phyloP scores from a whole-genome alignment of 2,888 invertebrate genomes.

The Alentia gelatinosa region DNA sequence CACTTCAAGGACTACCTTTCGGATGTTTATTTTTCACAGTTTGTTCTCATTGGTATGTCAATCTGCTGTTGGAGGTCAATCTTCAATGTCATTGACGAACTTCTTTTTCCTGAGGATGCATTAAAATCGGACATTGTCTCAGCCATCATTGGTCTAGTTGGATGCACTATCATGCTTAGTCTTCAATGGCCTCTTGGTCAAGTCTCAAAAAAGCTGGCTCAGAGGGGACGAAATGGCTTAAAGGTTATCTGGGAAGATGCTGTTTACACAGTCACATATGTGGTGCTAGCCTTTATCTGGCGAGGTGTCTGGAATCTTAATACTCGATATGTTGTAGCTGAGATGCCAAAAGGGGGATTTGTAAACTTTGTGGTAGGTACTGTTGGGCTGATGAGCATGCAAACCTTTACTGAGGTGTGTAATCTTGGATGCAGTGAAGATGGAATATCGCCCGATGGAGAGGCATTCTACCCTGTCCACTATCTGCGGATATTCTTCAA shows the following conservation, averaged over 20 bases:
- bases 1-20: no score
- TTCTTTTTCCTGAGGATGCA: not conserved
- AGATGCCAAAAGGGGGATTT: slow-evolving; percentile 12
- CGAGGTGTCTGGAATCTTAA: slow-evolving; percentile 53
- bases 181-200: not conserved
- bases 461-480: slow-evolving; percentile 22
- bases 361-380: slow-evolving; percentile 4
- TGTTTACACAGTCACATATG: not conserved
- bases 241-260: slow-evolving; percentile 34
- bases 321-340: not conserved
- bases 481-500: slow-evolving; percentile 10
- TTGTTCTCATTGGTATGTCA: no score
- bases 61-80: no score
- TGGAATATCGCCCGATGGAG: not conserved
- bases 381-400: not conserved
- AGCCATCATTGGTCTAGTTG: not conserved
- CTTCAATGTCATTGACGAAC: slow-evolving; percentile 23
- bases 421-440: slow-evolving; percentile 7
- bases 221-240: not conserved
- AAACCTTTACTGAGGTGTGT: slow-evolving; percentile 29
- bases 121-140: not conserved
- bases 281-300: slow-evolving; percentile 4
- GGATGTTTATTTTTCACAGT: no score
- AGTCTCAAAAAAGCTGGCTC: not conserved
- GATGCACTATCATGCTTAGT: not conserved